phyloP scores from a whole-genome alignment of 2,888 invertebrate genomes.

The Eilema caniola region DNA sequence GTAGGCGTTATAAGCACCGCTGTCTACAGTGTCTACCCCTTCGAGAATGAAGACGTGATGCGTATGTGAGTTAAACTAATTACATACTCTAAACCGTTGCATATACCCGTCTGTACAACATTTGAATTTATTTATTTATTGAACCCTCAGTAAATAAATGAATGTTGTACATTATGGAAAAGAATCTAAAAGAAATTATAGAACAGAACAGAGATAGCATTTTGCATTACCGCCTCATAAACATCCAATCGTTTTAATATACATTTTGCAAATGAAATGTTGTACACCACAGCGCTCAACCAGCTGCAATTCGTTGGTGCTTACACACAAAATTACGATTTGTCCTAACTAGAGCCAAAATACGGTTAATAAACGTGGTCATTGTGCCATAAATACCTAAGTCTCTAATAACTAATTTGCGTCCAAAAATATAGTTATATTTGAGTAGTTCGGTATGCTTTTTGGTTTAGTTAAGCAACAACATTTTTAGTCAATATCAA shows the following conservation, averaged over 20 bases:
- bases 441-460: too few relatives aligned
- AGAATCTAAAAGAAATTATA: too few relatives aligned
- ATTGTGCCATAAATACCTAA: neutral
- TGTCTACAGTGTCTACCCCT: too few relatives aligned
- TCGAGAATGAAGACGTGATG: too few relatives aligned
- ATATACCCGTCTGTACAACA: neutral
- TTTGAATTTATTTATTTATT: too few relatives aligned
- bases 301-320: neutral
- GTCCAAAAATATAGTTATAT: neutral
- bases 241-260: neutral
- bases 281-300: neutral
- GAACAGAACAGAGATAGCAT: neutral
- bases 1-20: too few relatives aligned
- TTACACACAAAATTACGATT: neutral
- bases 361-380: neutral
- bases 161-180: too few relatives aligned
- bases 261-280: neutral
- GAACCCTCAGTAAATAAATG: too few relatives aligned
- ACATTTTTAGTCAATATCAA: too few relatives aligned
- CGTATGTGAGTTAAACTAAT: too few relatives aligned
- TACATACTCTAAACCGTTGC: too few relatives aligned
- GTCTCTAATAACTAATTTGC: neutral
- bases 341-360: neutral
- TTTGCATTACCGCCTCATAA: neutral
- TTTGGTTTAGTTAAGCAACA: too few relatives aligned